Evolutionary conservation across 2,888 invertebrate species (phyloP), one percentile per base, ranked within the genome.

Genomic region (Polyommatus iphigenia): DNA sequence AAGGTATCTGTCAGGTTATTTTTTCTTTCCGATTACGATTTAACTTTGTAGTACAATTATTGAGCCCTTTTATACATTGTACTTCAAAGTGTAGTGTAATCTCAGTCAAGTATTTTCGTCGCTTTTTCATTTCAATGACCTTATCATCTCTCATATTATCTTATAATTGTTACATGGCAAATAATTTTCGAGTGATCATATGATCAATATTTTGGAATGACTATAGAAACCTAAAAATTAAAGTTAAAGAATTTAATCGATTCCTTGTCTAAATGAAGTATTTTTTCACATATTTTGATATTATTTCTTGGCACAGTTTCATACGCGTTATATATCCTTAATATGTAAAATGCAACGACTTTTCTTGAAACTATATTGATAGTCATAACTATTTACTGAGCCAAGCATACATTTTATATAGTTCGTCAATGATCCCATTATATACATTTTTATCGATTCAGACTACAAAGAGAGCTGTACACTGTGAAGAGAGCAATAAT

Each of bases 301-400:
- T 72, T 72, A 32, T 72, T 15, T 29, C 67, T 67, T 67, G 67
- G 72, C 72, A 41, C 72, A 41, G 24, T 41, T 20, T 41, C n/a
- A 20, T 24, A 72, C 15, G 41, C 72, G 41, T 72, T 41, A 36
- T 71, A 36, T 36, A 18, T 36, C 13, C 41, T 5, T 4, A 72
- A 18, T 72, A 29, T 72, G n/a, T 5, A 72, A 36, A 36, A 72
- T 72, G n/a, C 29, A 71, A 15, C 20, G 8, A 24, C 20, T 67
- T 24, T 62, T 62, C 29, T 32, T 29, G 15, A 62, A 24, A 24
- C 10, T 59, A n/a, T 59, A n/a, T 20, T 20, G 59, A 62, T 24
- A 62, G 62, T 62, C 24, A 50, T 54, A 54, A 54, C 54, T 54
- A 54, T 54, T 54, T 54, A 18, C 18, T 54, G 54, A 54, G 54